Evolutionary conservation across 1,140 invertebrate species (phyloP), one percentile per base, ranked within the genome.

Genomic region (Globodera rostochiensis): DNA sequence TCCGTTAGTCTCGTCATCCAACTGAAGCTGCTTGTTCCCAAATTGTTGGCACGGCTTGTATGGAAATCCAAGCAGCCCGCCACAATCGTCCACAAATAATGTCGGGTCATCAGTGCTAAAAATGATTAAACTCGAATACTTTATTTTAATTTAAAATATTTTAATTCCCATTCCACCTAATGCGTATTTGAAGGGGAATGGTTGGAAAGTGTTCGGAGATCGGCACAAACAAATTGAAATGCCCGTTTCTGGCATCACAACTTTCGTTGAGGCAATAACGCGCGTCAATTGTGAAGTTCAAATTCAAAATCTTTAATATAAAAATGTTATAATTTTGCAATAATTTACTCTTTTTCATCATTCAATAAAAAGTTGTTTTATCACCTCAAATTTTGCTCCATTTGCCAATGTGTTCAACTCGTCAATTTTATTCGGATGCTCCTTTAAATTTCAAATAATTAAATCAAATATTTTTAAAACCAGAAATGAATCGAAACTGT

Each of bases 191-290:
- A n/a, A 89, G 6, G 3, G 86, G 82, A 64, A 84, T 79, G 25
- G 87, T 89, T 13, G 86, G 84, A 67, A 89, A 75, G 64, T 84
- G 83, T n/a, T 83, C 78, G n/a, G 86, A 85, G 8, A 89, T 80
- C n/a, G 88, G 88, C 19, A 89, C 74, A 78, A 85, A 90, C 21
- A 89, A 77, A 79, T 86, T 86, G 85, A 84, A 89, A n/a, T 76
- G 77, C 6, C 88, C 89, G 36, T 75, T 81, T 45, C 77, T 60
- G 15, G 83, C 77, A 71, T 83, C 80, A 78, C 88, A 89, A 53
- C 85, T 86, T 50, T 76, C 73, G 47, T 83, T 45, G n/a, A 83
- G 73, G 53, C 88, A 89, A 81, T 89, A 90, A 25, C 84, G 77
- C 45, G 80, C 64, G 81, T 89, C 89, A 11, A 89, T 53, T 21